phyloP scores from a whole-genome alignment of 2,888 invertebrate species.

The Caenorhabditis sp. region DNA sequence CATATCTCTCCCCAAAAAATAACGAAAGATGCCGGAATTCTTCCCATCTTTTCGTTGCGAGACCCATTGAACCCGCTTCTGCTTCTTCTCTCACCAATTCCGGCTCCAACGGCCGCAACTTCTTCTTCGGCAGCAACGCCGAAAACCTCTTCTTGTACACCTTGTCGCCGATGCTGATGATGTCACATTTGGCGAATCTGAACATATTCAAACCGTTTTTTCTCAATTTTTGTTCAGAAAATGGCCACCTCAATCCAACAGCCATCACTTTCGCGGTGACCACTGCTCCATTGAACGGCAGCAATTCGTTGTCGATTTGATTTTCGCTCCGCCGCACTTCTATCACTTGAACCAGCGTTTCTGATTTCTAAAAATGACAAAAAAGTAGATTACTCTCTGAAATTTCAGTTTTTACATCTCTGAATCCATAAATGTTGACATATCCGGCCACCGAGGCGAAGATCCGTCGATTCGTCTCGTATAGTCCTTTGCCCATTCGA shows the following conservation, averaged over 20 bases:
- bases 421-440: conserved; percentile 59
- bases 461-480: conserved; percentile 52
- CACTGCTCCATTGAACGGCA: conserved; percentile 60
- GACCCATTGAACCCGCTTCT: no score
- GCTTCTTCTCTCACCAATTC: conserved; percentile 45
- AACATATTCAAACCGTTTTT: no score
- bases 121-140: conserved; percentile 63
- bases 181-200: conserved; percentile 65
- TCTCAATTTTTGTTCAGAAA: neutral
- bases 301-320: conserved; percentile 59
- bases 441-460: conserved; percentile 57
- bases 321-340: conserved; percentile 62
- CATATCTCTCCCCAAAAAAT: no score
- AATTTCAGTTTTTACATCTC: conserved; percentile 59
- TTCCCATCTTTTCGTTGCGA: no score
- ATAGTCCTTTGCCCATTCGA: conserved; percentile 62
- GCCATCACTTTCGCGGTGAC: conserved; percentile 65
- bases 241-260: conserved; percentile 51
- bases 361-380: conserved; percentile 56
- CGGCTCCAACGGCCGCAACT: conserved; percentile 48
- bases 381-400: no score
- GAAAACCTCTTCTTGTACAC: conserved; percentile 64
- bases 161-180: conserved; percentile 63
- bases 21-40: no score
- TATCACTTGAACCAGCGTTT: conserved; percentile 60